These are phyloP conservation scores for Halocynthia roretzi DNA, from an alignment of 23 tunicate species.

Conservation along the genomic window DNA sequence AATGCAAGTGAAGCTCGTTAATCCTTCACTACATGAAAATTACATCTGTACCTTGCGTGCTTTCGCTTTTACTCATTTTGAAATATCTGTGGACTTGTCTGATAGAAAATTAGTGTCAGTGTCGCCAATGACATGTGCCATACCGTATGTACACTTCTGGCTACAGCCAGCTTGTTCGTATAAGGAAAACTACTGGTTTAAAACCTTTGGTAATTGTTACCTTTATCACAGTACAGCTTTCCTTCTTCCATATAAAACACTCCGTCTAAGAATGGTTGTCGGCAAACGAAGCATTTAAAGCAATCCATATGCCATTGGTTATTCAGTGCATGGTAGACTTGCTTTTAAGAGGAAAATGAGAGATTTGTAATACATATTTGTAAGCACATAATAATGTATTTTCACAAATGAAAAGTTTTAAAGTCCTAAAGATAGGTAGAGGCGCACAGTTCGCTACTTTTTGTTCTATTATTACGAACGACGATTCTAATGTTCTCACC, in stretches of 20 bases:
- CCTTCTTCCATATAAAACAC: conserved; percentile 82
- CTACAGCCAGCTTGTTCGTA: background rate
- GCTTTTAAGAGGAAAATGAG: conserved; percentile 26
- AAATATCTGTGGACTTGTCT: too few species aligned
- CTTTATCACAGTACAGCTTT: conserved; percentile 65
- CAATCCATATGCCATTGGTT: conserved; percentile 92
- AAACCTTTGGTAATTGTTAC: conserved; percentile 4
- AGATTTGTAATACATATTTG: background rate
- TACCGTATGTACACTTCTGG: background rate
- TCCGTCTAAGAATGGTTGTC: conserved; percentile 64
- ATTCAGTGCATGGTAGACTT: conserved; percentile 66
- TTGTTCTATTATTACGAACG: too few species aligned
- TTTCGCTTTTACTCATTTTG: too few species aligned
- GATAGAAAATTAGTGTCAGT: too few species aligned
- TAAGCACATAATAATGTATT: background rate
- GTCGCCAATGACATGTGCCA: too few species aligned
- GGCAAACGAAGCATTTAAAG: conserved; percentile 55
- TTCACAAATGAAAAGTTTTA: background rate
- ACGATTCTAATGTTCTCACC: conserved; percentile 26
- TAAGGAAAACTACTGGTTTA: too few species aligned
- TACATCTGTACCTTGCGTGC: too few species aligned
- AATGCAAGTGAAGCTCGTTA: too few species aligned
- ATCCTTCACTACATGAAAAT: too few species aligned
- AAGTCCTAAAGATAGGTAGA: too few species aligned
- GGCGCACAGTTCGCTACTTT: too few species aligned